These are phyloP conservation scores for Kryptolebias marmoratus DNA, from an alignment of 2,113 vertebrate genomes.

Conservation along the genomic window DNA sequence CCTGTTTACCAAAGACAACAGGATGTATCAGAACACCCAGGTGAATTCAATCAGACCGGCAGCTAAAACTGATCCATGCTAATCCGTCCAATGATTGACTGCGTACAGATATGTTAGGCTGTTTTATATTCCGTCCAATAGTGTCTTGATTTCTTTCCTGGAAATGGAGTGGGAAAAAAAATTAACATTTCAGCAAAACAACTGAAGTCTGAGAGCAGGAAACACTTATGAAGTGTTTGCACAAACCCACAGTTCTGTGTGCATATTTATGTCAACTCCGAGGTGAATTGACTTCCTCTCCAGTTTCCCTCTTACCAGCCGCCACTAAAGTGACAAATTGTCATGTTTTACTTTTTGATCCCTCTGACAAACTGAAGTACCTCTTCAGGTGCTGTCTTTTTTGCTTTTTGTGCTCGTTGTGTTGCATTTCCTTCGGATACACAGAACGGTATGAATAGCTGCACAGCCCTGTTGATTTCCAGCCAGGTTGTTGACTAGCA, in stretches of 20 bases:
- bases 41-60: slow-evolving; percentile 35
- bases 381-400: slow-evolving; percentile 4
- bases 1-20: slow-evolving; percentile 58
- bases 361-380: background rate
- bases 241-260: background rate
- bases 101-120: background rate
- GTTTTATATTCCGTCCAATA: slow-evolving; percentile 13
- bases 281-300: background rate
- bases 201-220: background rate
- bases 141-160: background rate
- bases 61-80: slow-evolving; percentile 55
- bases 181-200: background rate
- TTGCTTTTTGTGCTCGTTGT: background rate
- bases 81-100: slow-evolving; percentile 32
- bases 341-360: slow-evolving; percentile 1
- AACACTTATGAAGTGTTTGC: too few species aligned
- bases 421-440: background rate
- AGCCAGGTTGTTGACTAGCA: slow-evolving; percentile 29
- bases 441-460: slow-evolving; percentile 6
- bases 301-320: background rate
- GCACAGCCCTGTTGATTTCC: background rate
- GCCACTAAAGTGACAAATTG: slow-evolving; percentile 5
- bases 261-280: background rate
- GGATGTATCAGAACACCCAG: slow-evolving; percentile 31
- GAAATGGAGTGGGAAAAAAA: background rate